These are phyloP conservation scores for Epiblema foenella DNA, from an alignment of 2,888 invertebrate genomes.

Conservation along the genomic window DNA sequence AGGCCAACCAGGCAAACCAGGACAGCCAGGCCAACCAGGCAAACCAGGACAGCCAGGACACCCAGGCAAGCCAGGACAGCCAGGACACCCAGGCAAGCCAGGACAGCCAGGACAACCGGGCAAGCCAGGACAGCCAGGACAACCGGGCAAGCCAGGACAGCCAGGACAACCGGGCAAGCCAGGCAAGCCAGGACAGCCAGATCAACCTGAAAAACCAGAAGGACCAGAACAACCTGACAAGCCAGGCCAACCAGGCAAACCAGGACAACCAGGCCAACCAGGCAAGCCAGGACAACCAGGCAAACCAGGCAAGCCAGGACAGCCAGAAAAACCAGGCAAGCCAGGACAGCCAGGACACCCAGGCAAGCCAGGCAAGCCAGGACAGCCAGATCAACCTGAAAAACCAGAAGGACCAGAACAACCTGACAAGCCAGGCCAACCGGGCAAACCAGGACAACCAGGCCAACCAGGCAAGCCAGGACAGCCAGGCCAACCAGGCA, in stretches of 20 bases:
- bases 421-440: slow-evolving; percentile 2
- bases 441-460: slow-evolving; percentile 4
- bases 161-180: neutral
- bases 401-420: slow-evolving; percentile 13
- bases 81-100: slow-evolving; percentile 29
- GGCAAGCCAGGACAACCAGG: neutral
- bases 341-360: slow-evolving; percentile 15
- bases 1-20: neutral
- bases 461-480: neutral
- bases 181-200: slow-evolving; percentile 4
- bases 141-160: neutral
- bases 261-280: neutral
- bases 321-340: neutral
- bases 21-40: neutral
- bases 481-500: too few species aligned
- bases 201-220: slow-evolving; percentile 6
- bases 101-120: slow-evolving; percentile 27
- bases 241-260: neutral
- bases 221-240: slow-evolving; percentile 4
- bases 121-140: slow-evolving; percentile 8
- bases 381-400: too few species aligned
- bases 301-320: neutral
- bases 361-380: too few species aligned
- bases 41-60: slow-evolving; percentile 6
- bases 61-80: slow-evolving; percentile 31